Evolutionary conservation across 1,140 invertebrate species (phyloP).

Genomic region (Platorchestia sp.): DNA sequence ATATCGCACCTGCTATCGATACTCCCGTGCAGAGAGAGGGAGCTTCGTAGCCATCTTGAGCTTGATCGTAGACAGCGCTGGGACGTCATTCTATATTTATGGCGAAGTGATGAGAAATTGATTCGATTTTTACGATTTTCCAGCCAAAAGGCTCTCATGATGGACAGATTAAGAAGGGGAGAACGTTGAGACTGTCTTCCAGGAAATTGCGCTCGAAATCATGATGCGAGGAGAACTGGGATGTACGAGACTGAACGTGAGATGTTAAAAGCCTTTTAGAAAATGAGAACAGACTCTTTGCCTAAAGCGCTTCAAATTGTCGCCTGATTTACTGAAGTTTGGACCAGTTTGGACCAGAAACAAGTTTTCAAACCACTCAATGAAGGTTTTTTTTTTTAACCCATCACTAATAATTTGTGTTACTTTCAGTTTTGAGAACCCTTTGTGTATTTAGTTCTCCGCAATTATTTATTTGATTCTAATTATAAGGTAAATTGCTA

Average conservation of each 20-base stretch:
- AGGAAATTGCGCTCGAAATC: not conserved
- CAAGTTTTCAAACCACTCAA: not conserved
- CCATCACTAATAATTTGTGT: not conserved
- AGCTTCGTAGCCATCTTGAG: not conserved
- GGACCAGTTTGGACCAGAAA: not conserved
- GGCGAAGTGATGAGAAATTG: slow-evolving; percentile 34
- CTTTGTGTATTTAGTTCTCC: not conserved
- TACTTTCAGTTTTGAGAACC: not conserved
- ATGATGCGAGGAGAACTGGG: not conserved
- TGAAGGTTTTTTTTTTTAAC: not conserved
- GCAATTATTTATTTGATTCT: not conserved
- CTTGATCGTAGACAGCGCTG: slow-evolving; percentile 5
- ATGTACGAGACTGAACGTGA: not conserved
- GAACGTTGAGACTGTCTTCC: not conserved
- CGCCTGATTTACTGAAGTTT: not conserved
- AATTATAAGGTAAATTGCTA: not conserved
- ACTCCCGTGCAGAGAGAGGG: not conserved
- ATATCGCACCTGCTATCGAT: slow-evolving; percentile 41
- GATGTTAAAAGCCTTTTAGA: not conserved
- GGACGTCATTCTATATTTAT: slow-evolving; percentile 13
- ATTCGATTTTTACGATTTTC: slow-evolving; percentile 31
- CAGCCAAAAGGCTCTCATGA: not conserved
- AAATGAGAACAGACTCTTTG: not conserved
- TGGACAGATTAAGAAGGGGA: slow-evolving; percentile 15
- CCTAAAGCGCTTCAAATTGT: not conserved